Base-by-base conservation (phyloP, 2,888 invertebrate genomes). In the Malthinus seriepunctatus region DNA sequence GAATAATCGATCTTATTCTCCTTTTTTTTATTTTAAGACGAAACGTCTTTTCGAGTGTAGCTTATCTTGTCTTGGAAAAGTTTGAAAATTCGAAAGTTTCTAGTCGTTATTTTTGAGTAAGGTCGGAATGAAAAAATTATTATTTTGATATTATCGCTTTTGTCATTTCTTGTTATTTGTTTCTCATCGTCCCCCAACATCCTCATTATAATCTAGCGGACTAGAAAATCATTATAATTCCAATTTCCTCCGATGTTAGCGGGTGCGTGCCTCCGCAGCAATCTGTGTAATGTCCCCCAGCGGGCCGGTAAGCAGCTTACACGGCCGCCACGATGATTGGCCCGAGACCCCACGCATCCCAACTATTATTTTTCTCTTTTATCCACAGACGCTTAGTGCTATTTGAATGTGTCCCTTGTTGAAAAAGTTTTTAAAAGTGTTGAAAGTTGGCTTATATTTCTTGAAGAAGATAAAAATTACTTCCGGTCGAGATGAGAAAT, bases 281-380 rank as follows among this genome's bases (percentile, higher is more conserved):
- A 76, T 76, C 76, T 76, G 74, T 74, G 72, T 76, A 75, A 76
- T 74, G 73, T 73, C 67, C 74, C 76, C 76, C 75, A 63, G 61
- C 63, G 74, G 75, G 68, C 72, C 72, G 70, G 70, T 75, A 74
- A 74, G 74, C 73, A 72, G 74, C 74, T 76, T 75, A 75, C 71
- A 68, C 69, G 67, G 67, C 65, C 69, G 69, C 69, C 71, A 67
- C 70, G 73, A 74, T 73, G 73, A 73, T 74, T 75, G 73, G 69
- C 66, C 69, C 66, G 71, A 69, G 71, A 71, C 72, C 70, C 62
- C 63, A 64, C 68, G 67, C 66, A 67, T 63, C 67, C 63, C 65
- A 67, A 67, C 71, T 68, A 68, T 71, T 70, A 71, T 73, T 72
- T 70, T 72, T 71, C 70, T 68, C 67, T 67, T 64, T 68, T 67